Evolutionary conservation across 2,797 vertebrate genomes (phyloP), one percentile per base, ranked within the genome.

Genomic region (Leucoraja ocellata): DNA sequence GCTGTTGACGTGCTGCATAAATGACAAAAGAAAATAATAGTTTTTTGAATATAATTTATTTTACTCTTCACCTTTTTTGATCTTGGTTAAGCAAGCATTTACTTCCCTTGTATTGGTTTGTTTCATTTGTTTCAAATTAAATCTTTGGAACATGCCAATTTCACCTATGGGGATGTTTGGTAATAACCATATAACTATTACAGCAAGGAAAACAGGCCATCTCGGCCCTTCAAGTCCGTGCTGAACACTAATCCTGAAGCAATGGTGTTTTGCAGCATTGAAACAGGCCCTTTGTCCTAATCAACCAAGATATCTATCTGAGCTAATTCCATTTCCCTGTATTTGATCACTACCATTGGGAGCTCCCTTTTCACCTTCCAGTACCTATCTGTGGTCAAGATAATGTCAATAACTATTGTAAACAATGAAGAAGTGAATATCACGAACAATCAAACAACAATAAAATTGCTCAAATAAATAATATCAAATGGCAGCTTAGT

Each of bases 381-480:
- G 46, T 36, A 91, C 61, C 65, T 68, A 39, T 91, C 32, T 65
- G 32, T 28, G 71, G 65, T 73, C 61, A 10, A 46, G 88, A 32
- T 39, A 91, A 73, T 73, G 88, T 91, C 73, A 91, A 86, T 86
- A 63, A 73, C 88, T 39, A 73, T 65, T 25, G 68, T 91, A 71
- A 91, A 36, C 65, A 73, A 73, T 68, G 18, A 73, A 71, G 88
- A 91, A 91, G 68, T 73, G 14, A 91, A 21, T 91, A 16, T 71
- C 8, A n/a, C 65, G 10, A 91, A 5, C 7, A 71, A 39, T 28
- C 86, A 32, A 68, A 73, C n/a, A 6, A 7, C 23, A 23, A 73
- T 91, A 39, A 46, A 36, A 86, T 63, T 71, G 16, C 61, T 73
- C 39, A 46, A 10, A 16, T 91, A 23, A 46, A 46, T 46, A 46